A percentile compares a stretch with the other conserved stretches of the same genome.
Conservation (phyloP, 2,888 invertebrate genomes). For the Sericinus montela region DNA sequence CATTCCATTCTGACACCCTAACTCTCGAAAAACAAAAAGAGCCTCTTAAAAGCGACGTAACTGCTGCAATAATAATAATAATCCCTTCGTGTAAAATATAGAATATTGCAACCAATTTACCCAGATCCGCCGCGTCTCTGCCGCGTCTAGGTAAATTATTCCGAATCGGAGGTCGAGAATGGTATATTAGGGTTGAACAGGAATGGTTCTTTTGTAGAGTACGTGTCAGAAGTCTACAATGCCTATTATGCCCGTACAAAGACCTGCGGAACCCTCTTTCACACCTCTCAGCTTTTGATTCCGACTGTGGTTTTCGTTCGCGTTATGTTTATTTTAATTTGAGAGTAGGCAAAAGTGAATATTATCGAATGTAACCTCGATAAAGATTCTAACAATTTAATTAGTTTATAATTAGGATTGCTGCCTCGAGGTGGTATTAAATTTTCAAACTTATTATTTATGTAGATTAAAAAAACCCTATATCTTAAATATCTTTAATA, state of each 20-base stretch:
- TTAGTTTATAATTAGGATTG: too few species aligned
- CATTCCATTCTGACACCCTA: conserved; percentile 22
- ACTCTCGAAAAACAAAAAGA: conserved; percentile 27
- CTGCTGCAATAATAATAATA: conserved; percentile 27
- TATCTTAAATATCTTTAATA: too few species aligned
- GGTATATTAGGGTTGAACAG: conserved; percentile 23
- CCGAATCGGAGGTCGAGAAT: conserved; percentile 21
- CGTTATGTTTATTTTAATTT: conserved; percentile 5
- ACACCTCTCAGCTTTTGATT: conserved; percentile 50
- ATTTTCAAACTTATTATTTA: too few species aligned
- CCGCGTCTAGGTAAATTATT: conserved; percentile 15
- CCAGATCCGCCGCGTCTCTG: conserved; percentile 21
- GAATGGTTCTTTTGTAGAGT: conserved; percentile 24
- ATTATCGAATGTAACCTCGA: background rate
- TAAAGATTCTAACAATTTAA: too few species aligned
- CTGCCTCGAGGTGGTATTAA: too few species aligned
- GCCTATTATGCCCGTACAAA: conserved; percentile 50
- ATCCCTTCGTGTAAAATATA: conserved; percentile 28
- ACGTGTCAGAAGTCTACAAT: conserved; percentile 50
- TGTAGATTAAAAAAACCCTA: too few species aligned
- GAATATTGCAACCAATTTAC: conserved; percentile 25
- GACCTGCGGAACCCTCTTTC: conserved; percentile 44
- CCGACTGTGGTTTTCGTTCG: conserved; percentile 30
- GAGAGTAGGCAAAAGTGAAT: background rate
- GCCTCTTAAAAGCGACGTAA: conserved; percentile 23